Conservation (phyloP, 2,888 invertebrate species). For the Agonopterix arenella region DNA sequence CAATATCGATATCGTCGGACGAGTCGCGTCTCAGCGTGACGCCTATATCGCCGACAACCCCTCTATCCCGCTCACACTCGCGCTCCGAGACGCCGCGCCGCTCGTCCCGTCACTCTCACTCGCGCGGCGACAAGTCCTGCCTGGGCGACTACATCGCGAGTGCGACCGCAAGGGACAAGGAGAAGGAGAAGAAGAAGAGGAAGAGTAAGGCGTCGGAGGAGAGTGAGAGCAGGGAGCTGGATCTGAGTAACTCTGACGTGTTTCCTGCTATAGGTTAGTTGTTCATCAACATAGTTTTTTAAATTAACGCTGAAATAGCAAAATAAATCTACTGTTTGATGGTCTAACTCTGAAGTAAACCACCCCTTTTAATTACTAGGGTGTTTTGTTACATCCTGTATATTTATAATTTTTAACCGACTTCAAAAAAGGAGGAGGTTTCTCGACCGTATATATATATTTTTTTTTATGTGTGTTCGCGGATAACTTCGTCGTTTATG, state of each 20-base stretch:
- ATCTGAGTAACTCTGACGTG: constrained; percentile 56
- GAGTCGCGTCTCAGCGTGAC: constrained; percentile 44
- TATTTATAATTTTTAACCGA: no score
- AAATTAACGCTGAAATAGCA: no score
- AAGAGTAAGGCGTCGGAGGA: constrained; percentile 49
- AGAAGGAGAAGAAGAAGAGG: constrained; percentile 45
- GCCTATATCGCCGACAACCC: neutral
- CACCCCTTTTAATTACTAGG: no score
- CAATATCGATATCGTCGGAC: constrained; percentile 45
- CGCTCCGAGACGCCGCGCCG: constrained; percentile 52
- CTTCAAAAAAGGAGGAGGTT: no score
- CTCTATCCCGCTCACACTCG: constrained; percentile 22
- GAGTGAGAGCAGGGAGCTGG: constrained; percentile 44
- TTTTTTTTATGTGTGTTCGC: no score
- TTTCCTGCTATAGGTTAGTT: constrained; percentile 62
- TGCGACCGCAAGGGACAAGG: constrained; percentile 19
- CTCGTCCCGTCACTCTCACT: constrained; percentile 29
- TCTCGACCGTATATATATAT: no score
- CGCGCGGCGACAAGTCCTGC: constrained; percentile 50
- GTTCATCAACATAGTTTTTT: no score
- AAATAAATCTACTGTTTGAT: no score
- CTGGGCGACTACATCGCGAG: constrained; percentile 54
- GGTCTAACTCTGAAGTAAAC: no score
- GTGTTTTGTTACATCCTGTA: no score
- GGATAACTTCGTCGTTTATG: no score